Evolutionary conservation across 2,888 invertebrate genomes (phyloP), one percentile per base, ranked within the genome.

Genomic region (Drosophila cognata): DNA sequence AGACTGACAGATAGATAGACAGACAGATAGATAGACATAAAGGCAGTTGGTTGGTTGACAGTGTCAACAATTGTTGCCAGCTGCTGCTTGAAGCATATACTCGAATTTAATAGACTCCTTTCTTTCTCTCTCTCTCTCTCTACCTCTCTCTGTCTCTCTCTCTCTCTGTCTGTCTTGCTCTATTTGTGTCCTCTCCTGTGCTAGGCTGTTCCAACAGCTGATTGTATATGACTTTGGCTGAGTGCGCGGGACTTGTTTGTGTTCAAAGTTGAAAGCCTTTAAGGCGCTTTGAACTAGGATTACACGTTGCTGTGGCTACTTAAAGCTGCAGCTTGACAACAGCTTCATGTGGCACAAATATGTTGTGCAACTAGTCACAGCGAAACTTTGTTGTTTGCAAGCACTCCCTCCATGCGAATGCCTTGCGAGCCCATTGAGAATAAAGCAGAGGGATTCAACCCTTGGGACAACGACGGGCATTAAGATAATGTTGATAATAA

Each of bases 201-300:
- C 29, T 36, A 25, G 51, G n/a, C 65, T 13, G 33, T 41, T 18
- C 35, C 25, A 21, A 33, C 71, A 63, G 58, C 70, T 88, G 82
- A 85, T 85, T 89, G 87, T 82, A 82, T 76, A 65, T 71, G 89
- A 84, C 82, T 55, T 71, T 68, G 65, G 55, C 72, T 74, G 81
- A 82, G 89, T 78, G 77, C 71, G 59, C 59, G 67, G 31, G 35
- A 43, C 52, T 31, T 66, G 57, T 21, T 57, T 57, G 43, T 43
- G 46, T 41, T 31, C 36, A 33, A 59, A 68, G 62, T 77, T 52
- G 58, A 41, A 61, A 73, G 73, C 65, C 56, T 56, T 65, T 66
- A 53, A 59, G 25, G 60, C 53, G 51, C 38, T 74, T 33, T 25
- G 57, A 21, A 38, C 48, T n/a, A 36, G 43, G 53, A 67, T 60